phyloP scores from a whole-genome alignment of 2,797 vertebrate genomes.

The Acrossocheilus wenchowensis region DNA sequence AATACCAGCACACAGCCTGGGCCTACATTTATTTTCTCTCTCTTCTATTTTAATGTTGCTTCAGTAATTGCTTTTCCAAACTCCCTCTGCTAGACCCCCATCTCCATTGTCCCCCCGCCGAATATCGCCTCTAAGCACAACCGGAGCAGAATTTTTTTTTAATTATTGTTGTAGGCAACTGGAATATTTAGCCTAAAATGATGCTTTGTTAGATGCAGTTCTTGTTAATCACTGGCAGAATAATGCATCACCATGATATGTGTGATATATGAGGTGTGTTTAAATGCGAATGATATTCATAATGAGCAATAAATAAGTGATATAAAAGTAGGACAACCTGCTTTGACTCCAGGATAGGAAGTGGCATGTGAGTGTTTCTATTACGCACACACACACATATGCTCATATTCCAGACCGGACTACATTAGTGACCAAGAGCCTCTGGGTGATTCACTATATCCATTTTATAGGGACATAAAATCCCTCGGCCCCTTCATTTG shows the following conservation, averaged over 20 bases:
- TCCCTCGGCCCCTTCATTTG: conserved; percentile 77
- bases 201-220: conserved; percentile 73
- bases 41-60: conserved; percentile 84
- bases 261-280: conserved; percentile 67
- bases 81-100: conserved; percentile 32
- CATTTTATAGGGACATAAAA: conserved; percentile 80
- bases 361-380: conserved; percentile 36
- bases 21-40: conserved; percentile 71
- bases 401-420: conserved; percentile 46
- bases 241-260: conserved; percentile 67
- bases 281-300: conserved; percentile 71
- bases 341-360: conserved; percentile 43
- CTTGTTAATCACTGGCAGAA: conserved; percentile 63
- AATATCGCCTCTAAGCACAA: conserved; percentile 71
- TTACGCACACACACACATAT: conserved; percentile 28
- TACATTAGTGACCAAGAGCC: conserved; percentile 64
- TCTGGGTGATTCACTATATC: conserved; percentile 76
- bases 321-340: conserved; percentile 63
- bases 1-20: conserved; percentile 77
- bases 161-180: conserved; percentile 81
- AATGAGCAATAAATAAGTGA: conserved; percentile 70
- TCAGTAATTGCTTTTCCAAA: conserved; percentile 83
- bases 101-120: neutral
- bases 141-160: conserved; percentile 73
- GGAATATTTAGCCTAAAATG: conserved; percentile 76